phyloP scores from a whole-genome alignment of 2,797 vertebrate genomes.

The Siniperca obscura region DNA sequence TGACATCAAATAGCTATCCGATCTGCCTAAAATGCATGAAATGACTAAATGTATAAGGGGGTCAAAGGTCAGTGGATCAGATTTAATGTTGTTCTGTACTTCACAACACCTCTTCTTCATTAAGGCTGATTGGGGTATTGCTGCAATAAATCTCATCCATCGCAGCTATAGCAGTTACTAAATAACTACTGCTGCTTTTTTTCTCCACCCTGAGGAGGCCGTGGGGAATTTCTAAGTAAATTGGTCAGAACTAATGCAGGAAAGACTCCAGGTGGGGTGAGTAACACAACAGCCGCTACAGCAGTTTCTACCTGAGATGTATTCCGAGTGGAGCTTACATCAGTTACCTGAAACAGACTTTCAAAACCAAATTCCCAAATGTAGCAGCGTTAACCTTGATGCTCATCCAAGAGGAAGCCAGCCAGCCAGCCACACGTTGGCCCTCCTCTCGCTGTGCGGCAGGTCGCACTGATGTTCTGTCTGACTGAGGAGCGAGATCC shows the following conservation, averaged over 20 bases:
- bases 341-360: slow-evolving; percentile 44
- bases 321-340: slow-evolving; percentile 29
- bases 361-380: slow-evolving; percentile 26
- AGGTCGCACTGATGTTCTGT: slow-evolving; percentile 53
- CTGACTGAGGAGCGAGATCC: slow-evolving; percentile 60
- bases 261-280: slow-evolving; percentile 62
- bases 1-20: neutral
- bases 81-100: neutral
- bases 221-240: slow-evolving; percentile 57
- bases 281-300: slow-evolving; percentile 35
- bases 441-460: slow-evolving; percentile 42
- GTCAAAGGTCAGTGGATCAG: slow-evolving; percentile 18
- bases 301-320: slow-evolving; percentile 41
- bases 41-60: neutral
- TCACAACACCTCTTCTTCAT: slow-evolving; percentile 11
- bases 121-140: slow-evolving; percentile 2
- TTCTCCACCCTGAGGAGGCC: slow-evolving; percentile 48
- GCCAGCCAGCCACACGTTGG: slow-evolving; percentile 10
- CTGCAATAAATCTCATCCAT: slow-evolving; percentile 32
- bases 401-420: slow-evolving; percentile 54
- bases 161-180: slow-evolving; percentile 41
- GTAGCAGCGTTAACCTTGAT: slow-evolving; percentile 54
- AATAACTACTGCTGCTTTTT: slow-evolving; percentile 50
- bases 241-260: slow-evolving; percentile 71
- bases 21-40: neutral